These are phyloP conservation scores for Gasterosteus nipponicus DNA, from an alignment of 2,113 vertebrate genomes.

Conservation along the genomic window DNA sequence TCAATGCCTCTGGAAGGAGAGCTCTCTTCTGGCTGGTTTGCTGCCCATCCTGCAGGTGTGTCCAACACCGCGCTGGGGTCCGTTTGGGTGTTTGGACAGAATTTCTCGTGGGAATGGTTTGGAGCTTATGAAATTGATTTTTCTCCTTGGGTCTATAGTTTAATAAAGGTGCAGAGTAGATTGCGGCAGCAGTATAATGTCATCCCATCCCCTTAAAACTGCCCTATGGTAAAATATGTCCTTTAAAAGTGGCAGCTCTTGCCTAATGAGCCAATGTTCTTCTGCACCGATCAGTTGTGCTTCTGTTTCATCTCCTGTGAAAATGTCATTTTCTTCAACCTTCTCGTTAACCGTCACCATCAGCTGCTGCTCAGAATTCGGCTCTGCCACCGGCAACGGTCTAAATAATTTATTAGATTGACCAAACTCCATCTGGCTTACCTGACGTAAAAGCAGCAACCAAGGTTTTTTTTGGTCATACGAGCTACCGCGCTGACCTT, in stretches of 20 bases:
- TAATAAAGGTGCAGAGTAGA: conserved; percentile 32
- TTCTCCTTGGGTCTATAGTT: conserved; percentile 22
- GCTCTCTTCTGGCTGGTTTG: conserved; percentile 21
- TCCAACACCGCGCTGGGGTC: conserved; percentile 6
- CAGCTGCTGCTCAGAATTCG: conserved; percentile 58
- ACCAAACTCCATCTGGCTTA: conserved; percentile 46
- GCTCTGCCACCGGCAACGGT: conserved; percentile 19
- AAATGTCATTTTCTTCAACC: conserved; percentile 56
- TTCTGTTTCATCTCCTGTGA: conserved; percentile 49
- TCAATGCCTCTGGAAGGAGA: conserved; percentile 34
- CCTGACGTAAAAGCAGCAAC: conserved; percentile 42
- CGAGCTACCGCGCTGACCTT: conserved; percentile 48
- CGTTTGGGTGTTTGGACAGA: not conserved
- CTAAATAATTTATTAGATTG: conserved; percentile 59
- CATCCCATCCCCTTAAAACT: conserved; percentile 28
- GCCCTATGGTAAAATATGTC: conserved; percentile 52
- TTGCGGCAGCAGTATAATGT: conserved; percentile 30
- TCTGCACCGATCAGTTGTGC: conserved; percentile 20
- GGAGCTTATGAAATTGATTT: not conserved
- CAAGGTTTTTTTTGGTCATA: conserved; percentile 42
- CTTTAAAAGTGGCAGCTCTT: conserved; percentile 63
- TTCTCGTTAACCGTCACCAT: conserved; percentile 25
- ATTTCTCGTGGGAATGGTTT: not conserved
- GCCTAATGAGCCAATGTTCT: conserved; percentile 46
- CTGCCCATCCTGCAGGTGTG: conserved; percentile 37